phyloP scores from a whole-genome alignment of 2,888 invertebrate genomes.

The Ormyrus rosae region DNA sequence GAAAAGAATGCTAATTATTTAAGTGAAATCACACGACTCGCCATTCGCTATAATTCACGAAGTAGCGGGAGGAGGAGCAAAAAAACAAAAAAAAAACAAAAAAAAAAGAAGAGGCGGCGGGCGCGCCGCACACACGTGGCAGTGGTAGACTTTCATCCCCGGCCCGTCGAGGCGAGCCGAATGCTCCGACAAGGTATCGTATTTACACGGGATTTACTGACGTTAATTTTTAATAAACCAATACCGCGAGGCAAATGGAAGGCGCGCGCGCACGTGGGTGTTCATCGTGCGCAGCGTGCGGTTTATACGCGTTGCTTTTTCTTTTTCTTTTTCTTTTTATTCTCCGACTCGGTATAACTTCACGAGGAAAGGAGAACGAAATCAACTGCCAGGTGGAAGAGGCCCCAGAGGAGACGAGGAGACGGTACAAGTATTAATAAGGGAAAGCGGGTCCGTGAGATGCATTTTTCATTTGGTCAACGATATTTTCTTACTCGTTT shows the following conservation, averaged over 20 bases:
- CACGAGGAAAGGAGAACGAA: background rate
- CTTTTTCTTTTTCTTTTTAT: too few relatives aligned
- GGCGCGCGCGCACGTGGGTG: conserved; percentile 60
- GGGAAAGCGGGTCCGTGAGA: background rate
- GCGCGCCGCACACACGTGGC: background rate
- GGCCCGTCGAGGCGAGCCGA: conserved; percentile 31
- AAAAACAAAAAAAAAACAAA: background rate
- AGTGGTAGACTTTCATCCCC: too few relatives aligned
- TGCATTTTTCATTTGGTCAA: too few relatives aligned
- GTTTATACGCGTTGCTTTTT: background rate
- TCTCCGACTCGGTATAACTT: too few relatives aligned
- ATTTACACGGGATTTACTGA: conserved; percentile 69
- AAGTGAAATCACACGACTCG: conserved; percentile 20
- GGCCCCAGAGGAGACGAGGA: conserved; percentile 8
- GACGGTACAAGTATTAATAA: background rate
- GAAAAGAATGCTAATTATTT: conserved; percentile 5
- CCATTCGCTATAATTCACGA: background rate
- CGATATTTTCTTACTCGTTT: too few relatives aligned
- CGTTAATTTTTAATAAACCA: conserved; percentile 73
- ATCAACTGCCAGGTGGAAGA: background rate
- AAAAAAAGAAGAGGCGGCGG: background rate
- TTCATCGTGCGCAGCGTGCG: background rate
- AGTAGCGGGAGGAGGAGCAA: conserved; percentile 26
- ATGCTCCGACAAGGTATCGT: conserved; percentile 60
- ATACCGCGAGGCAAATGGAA: conserved; percentile 56